Evolutionary conservation across 2,113 vertebrate genomes (phyloP).

Genomic region (Scolopax mira): DNA sequence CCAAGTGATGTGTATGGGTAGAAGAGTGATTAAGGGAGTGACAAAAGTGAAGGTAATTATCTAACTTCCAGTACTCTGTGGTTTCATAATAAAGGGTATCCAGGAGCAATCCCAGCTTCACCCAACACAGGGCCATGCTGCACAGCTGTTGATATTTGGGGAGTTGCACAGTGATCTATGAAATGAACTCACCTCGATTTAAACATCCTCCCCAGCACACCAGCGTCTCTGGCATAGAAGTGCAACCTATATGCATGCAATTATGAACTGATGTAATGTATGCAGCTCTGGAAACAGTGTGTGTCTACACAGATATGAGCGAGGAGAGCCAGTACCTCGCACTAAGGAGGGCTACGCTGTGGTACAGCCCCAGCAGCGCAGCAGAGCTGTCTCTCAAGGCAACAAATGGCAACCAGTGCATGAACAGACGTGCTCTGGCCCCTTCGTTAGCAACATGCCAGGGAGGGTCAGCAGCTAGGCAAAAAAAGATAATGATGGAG

Average conservation of each 20-base stretch:
- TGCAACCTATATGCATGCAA: not conserved
- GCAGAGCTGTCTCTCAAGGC: not conserved
- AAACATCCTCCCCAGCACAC: not conserved
- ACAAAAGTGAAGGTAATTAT: not conserved
- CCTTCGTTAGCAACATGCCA: accelerated
- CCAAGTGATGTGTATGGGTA: not conserved
- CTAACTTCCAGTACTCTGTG: not conserved
- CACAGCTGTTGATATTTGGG: not conserved
- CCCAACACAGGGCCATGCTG: accelerated
- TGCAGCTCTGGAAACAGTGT: not conserved
- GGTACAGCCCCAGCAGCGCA: not conserved
- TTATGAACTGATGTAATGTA: accelerated
- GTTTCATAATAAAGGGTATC: not conserved
- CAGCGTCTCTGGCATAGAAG: accelerated
- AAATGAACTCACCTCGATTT: not conserved
- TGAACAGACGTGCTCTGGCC: not conserved
- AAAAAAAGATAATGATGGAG: not conserved
- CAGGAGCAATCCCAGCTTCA: not conserved
- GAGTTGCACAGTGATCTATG: not conserved
- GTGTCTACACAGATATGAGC: accelerated
- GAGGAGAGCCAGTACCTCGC: not conserved
- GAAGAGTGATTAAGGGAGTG: not conserved
- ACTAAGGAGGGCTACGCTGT: not conserved
- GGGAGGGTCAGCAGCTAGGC: not conserved
- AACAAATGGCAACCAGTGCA: accelerated